These are phyloP conservation scores for Scomber japonicus DNA, from an alignment of 2,113 vertebrate genomes.

Conservation along the genomic window DNA sequence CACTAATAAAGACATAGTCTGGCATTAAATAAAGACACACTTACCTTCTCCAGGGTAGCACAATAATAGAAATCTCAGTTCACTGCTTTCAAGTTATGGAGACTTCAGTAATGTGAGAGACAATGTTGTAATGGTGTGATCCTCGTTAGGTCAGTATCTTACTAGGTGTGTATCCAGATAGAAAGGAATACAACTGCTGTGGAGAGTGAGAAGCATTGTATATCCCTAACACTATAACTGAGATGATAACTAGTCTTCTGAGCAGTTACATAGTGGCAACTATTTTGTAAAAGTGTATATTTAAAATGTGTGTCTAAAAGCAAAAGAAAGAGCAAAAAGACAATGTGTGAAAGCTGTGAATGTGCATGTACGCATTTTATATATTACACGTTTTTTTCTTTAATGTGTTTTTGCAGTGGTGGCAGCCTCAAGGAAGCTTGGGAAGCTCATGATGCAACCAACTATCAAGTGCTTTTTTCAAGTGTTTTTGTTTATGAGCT, in stretches of 20 bases:
- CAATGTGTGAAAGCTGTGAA: not conserved
- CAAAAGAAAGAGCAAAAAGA: not conserved
- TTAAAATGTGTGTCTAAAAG: slow-evolving; percentile 4
- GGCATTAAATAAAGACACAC: slow-evolving; percentile 51
- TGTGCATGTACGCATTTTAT: not conserved
- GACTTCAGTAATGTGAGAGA: slow-evolving; percentile 15
- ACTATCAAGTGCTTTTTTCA: slow-evolving; percentile 22
- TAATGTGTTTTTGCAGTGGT: slow-evolving; percentile 3
- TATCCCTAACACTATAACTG: not conserved
- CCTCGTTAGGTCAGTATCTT: not conserved
- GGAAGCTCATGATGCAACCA: slow-evolving; percentile 25
- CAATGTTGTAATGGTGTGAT: slow-evolving; percentile 16
- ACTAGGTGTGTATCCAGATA: not conserved
- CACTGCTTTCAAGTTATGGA: slow-evolving; percentile 13
- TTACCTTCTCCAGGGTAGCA: slow-evolving; percentile 45
- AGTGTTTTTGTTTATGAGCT: slow-evolving; percentile 46
- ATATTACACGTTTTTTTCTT: slow-evolving; percentile 13
- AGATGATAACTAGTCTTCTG: slow-evolving; percentile 5
- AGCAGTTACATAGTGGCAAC: not conserved
- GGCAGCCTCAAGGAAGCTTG: slow-evolving; percentile 5
- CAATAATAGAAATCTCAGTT: slow-evolving; percentile 40
- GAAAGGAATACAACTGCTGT: slow-evolving; percentile 9
- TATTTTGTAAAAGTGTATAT: slow-evolving; percentile 16
- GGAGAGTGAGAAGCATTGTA: not conserved
- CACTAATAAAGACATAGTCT: slow-evolving; percentile 64